These are phyloP conservation scores for Osmoderma eremita DNA, from an alignment of 2,888 invertebrate species.

Conservation along the genomic window DNA sequence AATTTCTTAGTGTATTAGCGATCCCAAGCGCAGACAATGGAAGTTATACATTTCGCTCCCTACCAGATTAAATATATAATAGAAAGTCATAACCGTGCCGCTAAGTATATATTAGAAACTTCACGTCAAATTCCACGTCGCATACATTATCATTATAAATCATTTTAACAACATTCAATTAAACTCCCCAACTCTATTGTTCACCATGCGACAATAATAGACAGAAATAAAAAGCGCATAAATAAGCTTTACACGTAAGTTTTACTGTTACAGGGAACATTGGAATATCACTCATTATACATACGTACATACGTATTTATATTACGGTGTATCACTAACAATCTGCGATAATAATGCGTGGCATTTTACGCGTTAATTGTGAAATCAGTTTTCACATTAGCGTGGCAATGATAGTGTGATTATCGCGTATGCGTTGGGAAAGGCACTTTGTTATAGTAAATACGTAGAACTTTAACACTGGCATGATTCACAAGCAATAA, in stretches of 20 bases:
- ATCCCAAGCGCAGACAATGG: slow-evolving; percentile 14
- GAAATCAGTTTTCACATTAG: slow-evolving; percentile 26
- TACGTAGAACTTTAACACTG: too few species aligned
- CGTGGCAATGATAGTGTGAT: not conserved
- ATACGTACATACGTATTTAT: not conserved
- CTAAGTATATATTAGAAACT: slow-evolving; percentile 33
- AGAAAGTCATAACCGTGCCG: slow-evolving; percentile 24
- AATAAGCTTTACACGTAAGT: slow-evolving; percentile 36
- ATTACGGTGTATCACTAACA: slow-evolving; percentile 22
- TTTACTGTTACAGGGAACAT: slow-evolving; percentile 37
- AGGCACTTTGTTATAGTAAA: too few species aligned
- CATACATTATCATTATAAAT: slow-evolving; percentile 43
- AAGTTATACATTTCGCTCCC: slow-evolving; percentile 5
- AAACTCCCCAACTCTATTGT: slow-evolving; percentile 42
- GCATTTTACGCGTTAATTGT: slow-evolving; percentile 27
- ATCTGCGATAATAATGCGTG: slow-evolving; percentile 12
- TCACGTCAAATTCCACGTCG: slow-evolving; percentile 39
- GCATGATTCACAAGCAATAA: too few species aligned
- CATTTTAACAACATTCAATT: slow-evolving; percentile 43
- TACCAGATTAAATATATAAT: slow-evolving; percentile 13
- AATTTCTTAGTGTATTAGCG: too few species aligned
- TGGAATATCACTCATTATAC: slow-evolving; percentile 8
- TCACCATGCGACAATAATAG: slow-evolving; percentile 39
- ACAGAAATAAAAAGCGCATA: slow-evolving; percentile 38
- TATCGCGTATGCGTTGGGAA: too few species aligned